phyloP scores from a whole-genome alignment of 2,888 invertebrate genomes.

The Cotesia congregata region DNA sequence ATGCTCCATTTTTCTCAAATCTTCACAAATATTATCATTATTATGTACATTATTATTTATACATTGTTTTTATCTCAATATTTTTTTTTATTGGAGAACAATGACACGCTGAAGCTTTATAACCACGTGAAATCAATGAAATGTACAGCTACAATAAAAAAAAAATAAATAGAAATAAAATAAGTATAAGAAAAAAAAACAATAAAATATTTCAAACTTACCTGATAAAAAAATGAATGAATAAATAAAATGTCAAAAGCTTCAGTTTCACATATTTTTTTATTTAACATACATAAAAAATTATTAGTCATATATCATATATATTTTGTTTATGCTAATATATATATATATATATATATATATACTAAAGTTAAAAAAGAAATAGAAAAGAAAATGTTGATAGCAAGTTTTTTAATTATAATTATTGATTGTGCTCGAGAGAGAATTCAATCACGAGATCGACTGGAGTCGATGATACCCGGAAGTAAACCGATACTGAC shows the following conservation, averaged over 20 bases:
- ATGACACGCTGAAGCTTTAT: neutral
- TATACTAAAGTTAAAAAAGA: neutral
- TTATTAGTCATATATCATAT: neutral
- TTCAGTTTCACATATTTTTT: neutral
- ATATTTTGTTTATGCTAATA: neutral
- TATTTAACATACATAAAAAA: slow-evolving; percentile 1
- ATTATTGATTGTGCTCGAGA: neutral
- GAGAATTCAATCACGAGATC: neutral
- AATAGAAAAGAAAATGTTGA: neutral
- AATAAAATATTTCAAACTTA: neutral
- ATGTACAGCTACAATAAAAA: neutral
- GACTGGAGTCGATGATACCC: neutral
- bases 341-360: neutral
- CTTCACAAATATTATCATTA: no score
- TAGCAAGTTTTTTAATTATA: neutral
- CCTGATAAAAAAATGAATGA: no score
- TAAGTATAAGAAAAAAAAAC: neutral
- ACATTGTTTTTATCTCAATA: no score
- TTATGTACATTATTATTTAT: no score
- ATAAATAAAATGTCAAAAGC: neutral
- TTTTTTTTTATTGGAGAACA: neutral
- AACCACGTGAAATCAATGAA: neutral
- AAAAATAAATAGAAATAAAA: neutral
- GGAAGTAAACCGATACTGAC: neutral
- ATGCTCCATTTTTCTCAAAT: no score